Base-by-base conservation (phyloP, 2,113 vertebrate species). In the Falco punctatus region DNA sequence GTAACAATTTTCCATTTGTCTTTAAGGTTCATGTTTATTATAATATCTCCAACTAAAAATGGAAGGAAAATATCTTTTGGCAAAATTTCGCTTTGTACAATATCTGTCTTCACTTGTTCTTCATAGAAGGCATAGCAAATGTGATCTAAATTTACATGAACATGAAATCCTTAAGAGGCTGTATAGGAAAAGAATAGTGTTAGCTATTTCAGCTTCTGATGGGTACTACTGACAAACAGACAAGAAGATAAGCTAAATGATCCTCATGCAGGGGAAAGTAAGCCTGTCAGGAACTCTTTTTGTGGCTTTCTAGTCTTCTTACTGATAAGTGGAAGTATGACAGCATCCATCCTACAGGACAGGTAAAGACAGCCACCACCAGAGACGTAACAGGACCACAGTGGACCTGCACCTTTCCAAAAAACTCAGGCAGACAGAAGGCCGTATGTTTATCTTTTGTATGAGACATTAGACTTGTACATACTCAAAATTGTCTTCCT, bases 291-390 rank as follows among this genome's bases (percentile, higher is more conserved):
- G 22, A 58, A 30, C 2, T 44, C 5, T 57, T 82, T 77, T 35
- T 69, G 26, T 26, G 24, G 0, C 54, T 94, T 91, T 86, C 9
- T 69, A 8, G 69, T 69, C 11, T 40, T 21, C 17, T 78, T 66
- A 33, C 13, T 55, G 52, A 54, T 5, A 51, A 74, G 8, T 17
- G 28, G 22, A 73, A 5, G 33, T 27, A 42, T 18, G 46, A 38
- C 10, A 74, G 13, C 8, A 52, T 52, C 33, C 0, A 1, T 10
- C 57, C 10, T 27, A 6, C 1, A 70, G 11, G 21, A 66, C 6
- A 88, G 6, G 13, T 81, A 33, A 74, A 51, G 26, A 57, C 15
- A 73, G 20, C 32, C 69, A 30, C 32, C 12, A 16, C 15, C 20
- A 61, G 9, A 10, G 23, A 84, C n/a, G 48, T 28, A 66, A 49